phyloP scores from a whole-genome alignment of 30 jellyfish, hydroid and myxozoan genomes.

The Pelagia noctiluca region DNA sequence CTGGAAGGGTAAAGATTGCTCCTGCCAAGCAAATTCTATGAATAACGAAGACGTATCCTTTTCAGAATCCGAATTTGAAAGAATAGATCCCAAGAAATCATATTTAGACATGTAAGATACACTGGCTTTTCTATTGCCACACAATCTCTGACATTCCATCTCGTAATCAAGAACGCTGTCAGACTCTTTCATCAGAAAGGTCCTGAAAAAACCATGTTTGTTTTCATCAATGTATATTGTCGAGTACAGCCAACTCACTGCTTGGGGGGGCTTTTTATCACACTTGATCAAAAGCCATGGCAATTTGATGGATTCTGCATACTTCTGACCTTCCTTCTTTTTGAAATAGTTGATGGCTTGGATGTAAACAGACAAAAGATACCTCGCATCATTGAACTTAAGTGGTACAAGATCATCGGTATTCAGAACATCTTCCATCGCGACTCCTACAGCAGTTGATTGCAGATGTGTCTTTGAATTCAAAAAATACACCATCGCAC shows the following conservation, averaged over 20 bases:
- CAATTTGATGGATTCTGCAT: background rate
- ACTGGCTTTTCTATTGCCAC: background rate
- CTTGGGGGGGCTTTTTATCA: conserved; percentile 43
- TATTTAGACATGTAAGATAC: conserved; percentile 48
- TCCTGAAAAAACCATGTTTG: conserved; percentile 28
- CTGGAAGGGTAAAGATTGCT: conserved; percentile 21
- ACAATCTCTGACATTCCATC: background rate
- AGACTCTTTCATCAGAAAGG: conserved; percentile 42
- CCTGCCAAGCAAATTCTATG: conserved; percentile 71
- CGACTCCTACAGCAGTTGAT: background rate
- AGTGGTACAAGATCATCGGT: conserved; percentile 25
- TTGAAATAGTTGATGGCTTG: conserved; percentile 28
- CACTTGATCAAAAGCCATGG: conserved; percentile 72
- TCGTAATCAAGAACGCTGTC: conserved; percentile 13
- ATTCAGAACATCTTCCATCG: background rate
- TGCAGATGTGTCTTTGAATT: background rate
- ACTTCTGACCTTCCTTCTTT: background rate
- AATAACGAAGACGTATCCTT: conserved; percentile 11
- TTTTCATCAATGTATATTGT: conserved; percentile 13
- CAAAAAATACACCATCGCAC: background rate
- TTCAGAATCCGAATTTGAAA: background rate
- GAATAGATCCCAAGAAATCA: conserved; percentile 42
- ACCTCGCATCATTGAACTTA: conserved; percentile 38
- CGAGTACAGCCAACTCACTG: conserved; percentile 57
- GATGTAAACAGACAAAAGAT: conserved; percentile 29